Conservation (phyloP, 1,140 invertebrate species). For the Manduca sexta region DNA sequence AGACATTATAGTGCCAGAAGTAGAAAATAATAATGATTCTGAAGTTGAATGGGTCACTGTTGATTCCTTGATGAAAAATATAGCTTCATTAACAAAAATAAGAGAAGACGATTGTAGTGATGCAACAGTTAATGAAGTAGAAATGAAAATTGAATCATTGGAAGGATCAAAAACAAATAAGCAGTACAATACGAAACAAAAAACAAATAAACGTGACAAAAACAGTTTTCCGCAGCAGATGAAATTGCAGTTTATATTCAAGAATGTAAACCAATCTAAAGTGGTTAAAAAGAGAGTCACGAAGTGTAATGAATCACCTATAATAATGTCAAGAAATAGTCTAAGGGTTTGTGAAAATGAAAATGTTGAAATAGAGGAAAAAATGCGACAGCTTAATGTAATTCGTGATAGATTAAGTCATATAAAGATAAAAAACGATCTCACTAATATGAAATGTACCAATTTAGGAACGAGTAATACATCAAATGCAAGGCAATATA, state of each 20-base stretch:
- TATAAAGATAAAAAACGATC: too few relatives aligned
- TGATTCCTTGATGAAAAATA: slow-evolving; percentile 12
- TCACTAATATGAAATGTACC: too few relatives aligned
- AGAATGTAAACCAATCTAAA: not conserved
- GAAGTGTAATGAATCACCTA: not conserved
- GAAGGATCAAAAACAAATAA: not conserved
- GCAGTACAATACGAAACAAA: not conserved
- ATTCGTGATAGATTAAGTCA: too few relatives aligned
- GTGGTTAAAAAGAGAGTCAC: not conserved
- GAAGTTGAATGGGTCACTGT: slow-evolving; percentile 11
- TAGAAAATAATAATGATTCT: not conserved
- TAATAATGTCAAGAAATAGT: too few relatives aligned
- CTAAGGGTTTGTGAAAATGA: too few relatives aligned
- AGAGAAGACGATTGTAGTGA: not conserved
- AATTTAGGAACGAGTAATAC: too few relatives aligned
- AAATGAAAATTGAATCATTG: slow-evolving; percentile 7
- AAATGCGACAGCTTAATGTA: too few relatives aligned
- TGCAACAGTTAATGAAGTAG: slow-evolving; percentile 9
- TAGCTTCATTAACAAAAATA: slow-evolving; percentile 1
- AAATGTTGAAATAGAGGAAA: too few relatives aligned
- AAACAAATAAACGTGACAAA: too few relatives aligned
- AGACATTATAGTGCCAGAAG: slow-evolving; percentile 12
- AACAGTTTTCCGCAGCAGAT: not conserved
- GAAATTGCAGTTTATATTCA: not conserved
- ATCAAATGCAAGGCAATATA: too few relatives aligned